phyloP scores from a whole-genome alignment of 2,113 vertebrate genomes.

The Erinaceus europaeus region DNA sequence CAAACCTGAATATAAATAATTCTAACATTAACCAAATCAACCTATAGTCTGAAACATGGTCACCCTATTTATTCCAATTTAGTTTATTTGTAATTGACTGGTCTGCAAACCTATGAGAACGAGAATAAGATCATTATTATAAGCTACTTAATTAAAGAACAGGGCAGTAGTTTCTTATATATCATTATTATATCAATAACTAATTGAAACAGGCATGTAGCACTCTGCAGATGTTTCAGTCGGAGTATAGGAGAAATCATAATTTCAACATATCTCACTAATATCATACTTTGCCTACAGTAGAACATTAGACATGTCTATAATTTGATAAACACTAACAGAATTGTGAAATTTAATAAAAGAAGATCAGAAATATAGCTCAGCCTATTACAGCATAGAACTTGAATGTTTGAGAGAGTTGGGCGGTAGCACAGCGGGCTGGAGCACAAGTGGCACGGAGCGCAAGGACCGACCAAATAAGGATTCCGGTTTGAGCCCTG shows the following conservation, averaged over 20 bases:
- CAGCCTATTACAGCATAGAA: too few species aligned
- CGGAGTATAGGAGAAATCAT: neutral
- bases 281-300: neutral
- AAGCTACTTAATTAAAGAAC: neutral
- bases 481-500: too few species aligned
- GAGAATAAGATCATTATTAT: neutral
- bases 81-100: neutral
- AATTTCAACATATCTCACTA: neutral
- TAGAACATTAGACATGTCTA: neutral
- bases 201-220: neutral
- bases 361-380: too few species aligned
- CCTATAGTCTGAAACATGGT: neutral
- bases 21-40: neutral
- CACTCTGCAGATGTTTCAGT: neutral
- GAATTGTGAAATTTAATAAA: neutral
- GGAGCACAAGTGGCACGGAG: too few species aligned
- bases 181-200: neutral
- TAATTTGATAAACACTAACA: neutral
- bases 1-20: neutral
- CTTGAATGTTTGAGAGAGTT: too few species aligned
- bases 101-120: neutral
- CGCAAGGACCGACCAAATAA: too few species aligned
- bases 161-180: neutral
- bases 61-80: neutral
- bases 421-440: too few species aligned